Conservation (phyloP, 2,888 invertebrate genomes). For the Syrphus vitripennis region DNA sequence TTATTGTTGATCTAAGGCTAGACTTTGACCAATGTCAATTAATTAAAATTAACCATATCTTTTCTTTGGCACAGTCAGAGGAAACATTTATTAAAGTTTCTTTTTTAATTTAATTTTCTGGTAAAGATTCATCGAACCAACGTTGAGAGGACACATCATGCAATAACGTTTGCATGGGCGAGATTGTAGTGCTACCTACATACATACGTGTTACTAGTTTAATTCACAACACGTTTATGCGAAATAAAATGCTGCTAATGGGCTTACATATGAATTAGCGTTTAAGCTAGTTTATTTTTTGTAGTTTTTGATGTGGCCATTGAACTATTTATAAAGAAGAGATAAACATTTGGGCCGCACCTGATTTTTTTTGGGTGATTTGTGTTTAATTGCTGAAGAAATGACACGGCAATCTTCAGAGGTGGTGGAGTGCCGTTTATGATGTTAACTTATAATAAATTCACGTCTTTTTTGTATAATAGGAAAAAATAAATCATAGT, state of each 20-base stretch:
- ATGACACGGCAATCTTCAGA: neutral
- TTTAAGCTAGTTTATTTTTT: slow-evolving; percentile 29
- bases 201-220: slow-evolving; percentile 33
- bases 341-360: slow-evolving; percentile 38
- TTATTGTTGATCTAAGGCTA: too few relatives aligned
- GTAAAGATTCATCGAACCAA: too few relatives aligned
- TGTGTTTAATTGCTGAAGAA: slow-evolving; percentile 32
- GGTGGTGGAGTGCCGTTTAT: neutral
- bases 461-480: neutral
- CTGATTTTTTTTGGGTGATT: slow-evolving; percentile 44
- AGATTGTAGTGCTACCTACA: neutral
- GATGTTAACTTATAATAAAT: neutral
- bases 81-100: too few relatives aligned
- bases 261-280: slow-evolving; percentile 67
- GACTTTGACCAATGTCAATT: too few relatives aligned
- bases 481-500: neutral
- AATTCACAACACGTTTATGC: slow-evolving; percentile 67
- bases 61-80: too few relatives aligned
- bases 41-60: too few relatives aligned
- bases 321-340: slow-evolving; percentile 59
- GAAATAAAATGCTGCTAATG: slow-evolving; percentile 68
- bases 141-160: too few relatives aligned
- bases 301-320: slow-evolving; percentile 48
- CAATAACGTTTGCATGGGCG: neutral
- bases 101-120: too few relatives aligned